These are phyloP conservation scores for Brachylomia viminalis DNA, from an alignment of 2,888 invertebrate genomes.

Conservation along the genomic window DNA sequence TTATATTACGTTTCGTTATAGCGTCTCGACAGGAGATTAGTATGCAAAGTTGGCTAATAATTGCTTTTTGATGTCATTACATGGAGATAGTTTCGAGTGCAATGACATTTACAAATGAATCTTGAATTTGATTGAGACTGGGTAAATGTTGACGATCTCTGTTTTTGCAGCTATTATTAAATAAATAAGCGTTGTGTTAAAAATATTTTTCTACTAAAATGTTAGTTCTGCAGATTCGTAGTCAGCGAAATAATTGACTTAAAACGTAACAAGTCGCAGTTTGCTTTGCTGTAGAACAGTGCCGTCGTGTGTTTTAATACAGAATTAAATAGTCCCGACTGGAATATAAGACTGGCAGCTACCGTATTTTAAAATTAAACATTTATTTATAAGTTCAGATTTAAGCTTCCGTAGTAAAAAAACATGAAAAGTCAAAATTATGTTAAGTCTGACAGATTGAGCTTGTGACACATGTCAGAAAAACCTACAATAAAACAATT, in stretches of 20 bases:
- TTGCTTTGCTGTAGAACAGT: slow-evolving; percentile 78
- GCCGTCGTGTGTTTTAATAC: slow-evolving; percentile 73
- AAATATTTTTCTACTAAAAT: slow-evolving; percentile 19
- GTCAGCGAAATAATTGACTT: slow-evolving; percentile 75
- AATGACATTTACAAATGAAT: slow-evolving; percentile 36
- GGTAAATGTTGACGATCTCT: slow-evolving; percentile 24
- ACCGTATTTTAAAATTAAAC: slow-evolving; percentile 25
- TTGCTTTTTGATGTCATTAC: slow-evolving; percentile 63
- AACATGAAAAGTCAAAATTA: not conserved
- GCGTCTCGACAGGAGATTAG: slow-evolving; percentile 55
- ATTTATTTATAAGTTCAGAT: slow-evolving; percentile 9
- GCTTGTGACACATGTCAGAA: not conserved
- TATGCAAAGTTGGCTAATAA: slow-evolving; percentile 65
- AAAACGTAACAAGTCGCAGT: slow-evolving; percentile 79
- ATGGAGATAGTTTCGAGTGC: slow-evolving; percentile 48
- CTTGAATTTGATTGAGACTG: slow-evolving; percentile 32
- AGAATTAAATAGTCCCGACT: slow-evolving; percentile 69
- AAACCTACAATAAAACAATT: not conserved
- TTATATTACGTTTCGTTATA: slow-evolving; percentile 74
- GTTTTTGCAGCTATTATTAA: not conserved
- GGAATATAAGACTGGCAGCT: slow-evolving; percentile 20
- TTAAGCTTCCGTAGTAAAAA: not conserved
- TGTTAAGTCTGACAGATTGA: not conserved
- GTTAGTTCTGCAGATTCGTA: slow-evolving; percentile 60
- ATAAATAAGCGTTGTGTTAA: not conserved